Conservation (phyloP, 2,888 invertebrate species). For the Hypselothyrea guttata region DNA sequence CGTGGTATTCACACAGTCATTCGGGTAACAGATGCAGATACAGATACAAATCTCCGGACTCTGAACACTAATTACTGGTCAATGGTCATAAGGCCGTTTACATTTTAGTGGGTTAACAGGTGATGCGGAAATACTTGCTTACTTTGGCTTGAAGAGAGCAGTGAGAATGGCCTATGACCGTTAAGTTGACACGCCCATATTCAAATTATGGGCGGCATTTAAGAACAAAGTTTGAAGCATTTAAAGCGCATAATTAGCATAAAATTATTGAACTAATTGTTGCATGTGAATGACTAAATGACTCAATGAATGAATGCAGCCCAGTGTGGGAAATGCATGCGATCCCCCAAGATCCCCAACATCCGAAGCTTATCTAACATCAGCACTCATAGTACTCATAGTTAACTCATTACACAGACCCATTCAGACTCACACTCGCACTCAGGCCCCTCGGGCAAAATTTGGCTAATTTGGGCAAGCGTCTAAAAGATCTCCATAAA, state of each 20-base stretch:
- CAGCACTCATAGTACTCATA: conserved; percentile 12
- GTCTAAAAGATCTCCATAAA: conserved; percentile 45
- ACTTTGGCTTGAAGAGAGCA: conserved; percentile 13
- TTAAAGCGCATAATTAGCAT: conserved; percentile 62
- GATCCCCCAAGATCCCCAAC: conserved; percentile 33
- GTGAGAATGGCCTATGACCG: conserved; percentile 63
- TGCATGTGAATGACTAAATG: conserved; percentile 53
- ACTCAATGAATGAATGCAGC: conserved; percentile 22
- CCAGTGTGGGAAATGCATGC: conserved; percentile 68
- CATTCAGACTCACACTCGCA: background rate
- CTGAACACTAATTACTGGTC: conserved; percentile 67
- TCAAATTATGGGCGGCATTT: conserved; percentile 30
- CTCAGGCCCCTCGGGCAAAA: conserved; percentile 32
- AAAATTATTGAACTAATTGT: conserved; percentile 68
- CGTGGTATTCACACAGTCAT: conserved; percentile 16
- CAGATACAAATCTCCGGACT: conserved; percentile 52
- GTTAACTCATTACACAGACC: conserved; percentile 44
- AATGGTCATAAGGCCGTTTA: conserved; percentile 43
- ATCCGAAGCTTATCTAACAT: conserved; percentile 47
- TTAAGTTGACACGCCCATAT: conserved; percentile 48
- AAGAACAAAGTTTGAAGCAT: conserved; percentile 56
- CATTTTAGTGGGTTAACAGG: conserved; percentile 69
- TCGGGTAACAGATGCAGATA: no score
- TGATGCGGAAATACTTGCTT: conserved; percentile 58
- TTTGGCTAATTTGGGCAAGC: conserved; percentile 67